Conservation (phyloP, 2,113 vertebrate genomes). For the Bos javanicus region DNA sequence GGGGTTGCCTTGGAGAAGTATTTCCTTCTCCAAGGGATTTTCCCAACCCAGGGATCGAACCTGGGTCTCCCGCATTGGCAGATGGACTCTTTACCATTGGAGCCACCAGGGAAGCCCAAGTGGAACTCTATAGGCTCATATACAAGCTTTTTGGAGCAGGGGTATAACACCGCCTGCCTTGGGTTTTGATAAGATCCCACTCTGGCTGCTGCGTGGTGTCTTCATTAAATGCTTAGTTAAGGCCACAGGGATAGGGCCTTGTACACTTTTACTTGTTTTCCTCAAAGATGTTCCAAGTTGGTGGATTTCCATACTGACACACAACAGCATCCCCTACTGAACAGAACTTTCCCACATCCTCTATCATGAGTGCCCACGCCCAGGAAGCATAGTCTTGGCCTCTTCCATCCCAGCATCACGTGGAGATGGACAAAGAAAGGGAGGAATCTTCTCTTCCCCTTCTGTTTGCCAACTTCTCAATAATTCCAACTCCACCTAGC, state of each 20-base stretch:
- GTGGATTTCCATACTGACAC: background rate
- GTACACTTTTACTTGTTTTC: background rate
- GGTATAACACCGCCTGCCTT: background rate
- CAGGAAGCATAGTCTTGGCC: background rate
- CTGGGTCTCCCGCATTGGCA: background rate
- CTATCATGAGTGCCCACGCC: background rate
- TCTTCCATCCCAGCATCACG: background rate
- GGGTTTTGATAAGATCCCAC: background rate
- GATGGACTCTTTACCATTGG: background rate
- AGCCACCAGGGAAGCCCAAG: background rate
- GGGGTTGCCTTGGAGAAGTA: background rate
- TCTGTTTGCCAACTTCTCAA: conserved; percentile 21
- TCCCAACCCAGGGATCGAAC: background rate
- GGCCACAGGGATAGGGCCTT: background rate
- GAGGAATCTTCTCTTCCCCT: background rate
- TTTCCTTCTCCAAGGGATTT: background rate
- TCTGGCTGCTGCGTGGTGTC: background rate
- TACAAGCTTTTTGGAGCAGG: background rate
- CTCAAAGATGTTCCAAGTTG: background rate
- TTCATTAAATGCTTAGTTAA: background rate
- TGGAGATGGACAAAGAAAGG: background rate
- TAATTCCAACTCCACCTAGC: conserved; percentile 44
- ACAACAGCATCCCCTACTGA: background rate
- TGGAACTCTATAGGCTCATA: background rate
- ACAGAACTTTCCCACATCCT: background rate